Evolutionary conservation across 2,888 invertebrate genomes (phyloP), one percentile per base, ranked within the genome.

Genomic region (Zeuzera pyrina): DNA sequence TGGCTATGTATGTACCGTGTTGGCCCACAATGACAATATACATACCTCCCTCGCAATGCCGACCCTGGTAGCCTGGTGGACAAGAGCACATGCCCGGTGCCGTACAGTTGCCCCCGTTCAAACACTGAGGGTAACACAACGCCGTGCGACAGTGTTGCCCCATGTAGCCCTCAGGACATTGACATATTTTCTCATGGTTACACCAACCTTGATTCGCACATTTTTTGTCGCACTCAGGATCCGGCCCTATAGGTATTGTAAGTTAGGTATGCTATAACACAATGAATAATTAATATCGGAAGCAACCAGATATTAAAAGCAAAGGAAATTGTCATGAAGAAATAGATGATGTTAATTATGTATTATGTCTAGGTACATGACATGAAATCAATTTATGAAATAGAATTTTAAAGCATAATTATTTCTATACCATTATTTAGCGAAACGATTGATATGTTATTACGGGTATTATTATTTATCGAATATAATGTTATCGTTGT

Each of bases 91-190:
- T 85, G 1, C 95, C 95, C 3, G 95, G 95, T 15, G 93, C 92
- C 11, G 94, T 93, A 64, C 95, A 96, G 59, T 92, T 94, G 5
- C 95, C 95, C 3, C 94, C 94, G 70, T 95, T 95, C 90, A 95
- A 91, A 59, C 96, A 96, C 58, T 93, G 92, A 15, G 95, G 95
- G 78, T 94, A 95, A 61, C 95, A 95, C 22, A 95, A 85, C 19
- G 95, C 95, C 41, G 92, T 94, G 57, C 91, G 89, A 52, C 95
- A 95, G 62, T 94, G 92, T 52, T 91, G 93, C 2, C 96, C 95
- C 88, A 95, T 91, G 61, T 95, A 95, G 4, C 95, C 95, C 57
- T 93, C 93, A 15, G 91, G 91, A 68, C 95, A 95, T 52, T 93
- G 92, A 65, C 94, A 94, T 39, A 93, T 91, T 66, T 92, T 91